Evolutionary conservation across 2,888 invertebrate genomes (phyloP).

Genomic region (Caenorhabditis doughertyi): DNA sequence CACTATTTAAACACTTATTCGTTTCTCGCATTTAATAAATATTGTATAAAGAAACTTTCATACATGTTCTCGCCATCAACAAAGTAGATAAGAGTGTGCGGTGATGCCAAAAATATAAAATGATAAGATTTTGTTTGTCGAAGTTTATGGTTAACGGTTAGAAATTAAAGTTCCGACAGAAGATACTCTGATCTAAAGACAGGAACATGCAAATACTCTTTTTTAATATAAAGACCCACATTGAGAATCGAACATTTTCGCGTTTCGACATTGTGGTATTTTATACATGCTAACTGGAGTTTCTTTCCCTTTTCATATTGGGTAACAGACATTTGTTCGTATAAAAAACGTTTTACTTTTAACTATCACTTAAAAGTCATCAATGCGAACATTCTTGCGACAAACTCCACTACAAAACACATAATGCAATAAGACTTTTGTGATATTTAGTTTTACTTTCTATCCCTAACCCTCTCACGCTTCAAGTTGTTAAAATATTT

Average conservation of each 20-base stretch:
- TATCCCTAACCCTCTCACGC: not conserved
- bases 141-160: not conserved
- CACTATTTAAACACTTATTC: conserved; percentile 29
- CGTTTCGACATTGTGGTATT: no score
- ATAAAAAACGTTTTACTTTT: no score
- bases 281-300: no score
- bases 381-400: conserved; percentile 4
- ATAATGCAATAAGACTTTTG: not conserved
- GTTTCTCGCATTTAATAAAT: not conserved
- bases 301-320: no score
- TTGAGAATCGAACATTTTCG: no score
- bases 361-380: not conserved
- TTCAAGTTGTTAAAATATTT: not conserved
- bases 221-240: no score
- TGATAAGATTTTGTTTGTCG: not conserved
- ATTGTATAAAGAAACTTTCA: not conserved
- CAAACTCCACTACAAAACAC: conserved; percentile 42
- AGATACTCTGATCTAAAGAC: no score
- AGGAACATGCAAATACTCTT: no score
- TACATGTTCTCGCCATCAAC: not conserved
- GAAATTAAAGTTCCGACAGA: no score
- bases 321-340: no score
- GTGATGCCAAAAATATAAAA: not conserved
- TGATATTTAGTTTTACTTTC: not conserved
- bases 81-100: not conserved